Evolutionary conservation across 1,140 invertebrate species (phyloP).

Genomic region (Bombus fervidus): DNA sequence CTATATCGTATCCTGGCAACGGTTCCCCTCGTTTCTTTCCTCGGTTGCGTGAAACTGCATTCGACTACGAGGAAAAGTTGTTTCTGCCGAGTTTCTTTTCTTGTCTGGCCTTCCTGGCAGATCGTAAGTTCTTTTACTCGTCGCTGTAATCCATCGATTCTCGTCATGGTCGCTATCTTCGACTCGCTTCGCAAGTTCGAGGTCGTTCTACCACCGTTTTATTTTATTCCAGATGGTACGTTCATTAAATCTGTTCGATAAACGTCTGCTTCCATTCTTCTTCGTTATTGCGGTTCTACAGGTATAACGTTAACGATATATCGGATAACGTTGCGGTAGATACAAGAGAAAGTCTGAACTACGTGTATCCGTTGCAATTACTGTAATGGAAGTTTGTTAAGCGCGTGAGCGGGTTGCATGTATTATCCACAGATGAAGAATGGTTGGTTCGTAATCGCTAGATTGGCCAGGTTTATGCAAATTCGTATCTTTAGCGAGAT

Average conservation of each 20-base stretch:
- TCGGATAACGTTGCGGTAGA: neutral
- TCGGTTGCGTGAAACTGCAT: neutral
- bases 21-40: neutral
- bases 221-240: neutral
- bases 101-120: no score
- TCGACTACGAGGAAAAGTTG: neutral
- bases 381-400: slow-evolving; percentile 42
- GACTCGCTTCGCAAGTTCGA: neutral
- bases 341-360: no score
- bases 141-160: neutral
- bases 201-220: no score
- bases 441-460: neutral
- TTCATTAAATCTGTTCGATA: neutral
- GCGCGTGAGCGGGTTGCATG: slow-evolving; percentile 16
- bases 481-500: neutral
- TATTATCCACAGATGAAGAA: neutral
- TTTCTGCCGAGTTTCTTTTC: neutral
- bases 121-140: neutral
- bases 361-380: slow-evolving; percentile 27
- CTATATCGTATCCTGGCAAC: neutral
- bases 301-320: slow-evolving; percentile 25
- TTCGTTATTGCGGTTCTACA: slow-evolving; percentile 4
- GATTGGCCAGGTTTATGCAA: neutral
- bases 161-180: neutral
- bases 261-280: neutral